Percentiles rank a stretch among this genome's conserved stretches.
These are phyloP conservation scores for Phenacoccus solenopsis DNA, from an alignment of 1,140 invertebrate genomes.

Conservation along the genomic window DNA sequence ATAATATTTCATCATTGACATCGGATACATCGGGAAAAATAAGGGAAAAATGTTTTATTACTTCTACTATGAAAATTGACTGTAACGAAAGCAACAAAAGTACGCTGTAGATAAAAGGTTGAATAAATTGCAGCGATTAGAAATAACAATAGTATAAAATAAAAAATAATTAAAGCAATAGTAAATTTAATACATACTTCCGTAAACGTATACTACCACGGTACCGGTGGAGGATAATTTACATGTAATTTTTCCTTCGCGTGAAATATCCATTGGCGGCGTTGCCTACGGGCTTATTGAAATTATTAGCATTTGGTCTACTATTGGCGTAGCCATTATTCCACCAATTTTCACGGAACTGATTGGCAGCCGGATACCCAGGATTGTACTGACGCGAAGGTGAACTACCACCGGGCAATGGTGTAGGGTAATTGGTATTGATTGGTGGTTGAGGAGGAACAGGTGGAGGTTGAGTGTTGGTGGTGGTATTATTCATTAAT, in stretches of 20 bases:
- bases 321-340: not conserved
- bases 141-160: not conserved
- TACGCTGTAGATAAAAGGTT: not conserved
- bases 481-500: not conserved
- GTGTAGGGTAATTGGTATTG: not conserved
- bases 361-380: not conserved
- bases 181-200: not conserved
- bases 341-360: slow-evolving; percentile 8
- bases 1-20: not conserved
- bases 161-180: not conserved
- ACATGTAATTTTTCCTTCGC: slow-evolving; percentile 9
- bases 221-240: not conserved
- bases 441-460: not conserved
- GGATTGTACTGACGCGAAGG: not conserved
- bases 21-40: not conserved
- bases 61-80: no score
- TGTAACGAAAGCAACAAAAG: not conserved
- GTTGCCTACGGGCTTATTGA: not conserved
- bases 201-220: not conserved
- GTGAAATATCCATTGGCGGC: not conserved
- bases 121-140: not conserved
- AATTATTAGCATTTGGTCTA: not conserved
- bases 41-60: no score
- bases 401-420: not conserved
- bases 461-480: not conserved